These are phyloP conservation scores for Zosterops hypoxanthus DNA, from an alignment of 2,113 vertebrate genomes.

Conservation along the genomic window DNA sequence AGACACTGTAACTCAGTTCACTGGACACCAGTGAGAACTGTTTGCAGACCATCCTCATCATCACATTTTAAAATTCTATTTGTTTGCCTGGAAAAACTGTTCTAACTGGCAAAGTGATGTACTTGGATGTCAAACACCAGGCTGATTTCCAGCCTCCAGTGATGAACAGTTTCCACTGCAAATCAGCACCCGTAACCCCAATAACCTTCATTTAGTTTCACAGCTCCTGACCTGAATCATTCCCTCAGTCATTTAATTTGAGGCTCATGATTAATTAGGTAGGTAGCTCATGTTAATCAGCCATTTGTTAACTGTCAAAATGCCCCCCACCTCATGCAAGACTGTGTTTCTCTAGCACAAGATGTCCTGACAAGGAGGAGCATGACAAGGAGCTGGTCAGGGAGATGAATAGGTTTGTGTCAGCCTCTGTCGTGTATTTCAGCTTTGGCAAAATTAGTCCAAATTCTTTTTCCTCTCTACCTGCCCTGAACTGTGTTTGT, in stretches of 20 bases:
- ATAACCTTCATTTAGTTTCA: constrained; percentile 15
- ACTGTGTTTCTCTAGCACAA: background rate
- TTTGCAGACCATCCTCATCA: background rate
- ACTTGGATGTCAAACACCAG: background rate
- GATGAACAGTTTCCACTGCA: background rate
- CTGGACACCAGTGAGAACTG: background rate
- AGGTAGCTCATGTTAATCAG: constrained; percentile 27
- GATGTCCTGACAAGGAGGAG: constrained; percentile 4
- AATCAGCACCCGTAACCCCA: accelerated
- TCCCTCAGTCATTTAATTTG: constrained; percentile 14
- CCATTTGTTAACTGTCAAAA: constrained; percentile 49
- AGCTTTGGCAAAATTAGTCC: constrained; percentile 27
- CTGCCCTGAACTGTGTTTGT: constrained; percentile 10
- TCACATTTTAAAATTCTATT: background rate
- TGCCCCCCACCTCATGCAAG: background rate
- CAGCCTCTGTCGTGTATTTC: background rate
- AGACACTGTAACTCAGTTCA: background rate
- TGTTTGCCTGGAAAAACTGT: background rate
- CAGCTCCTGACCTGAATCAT: background rate
- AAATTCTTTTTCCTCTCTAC: background rate
- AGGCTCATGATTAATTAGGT: constrained; percentile 49
- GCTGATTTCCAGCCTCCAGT: background rate
- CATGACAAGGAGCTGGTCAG: background rate
- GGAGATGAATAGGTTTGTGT: background rate
- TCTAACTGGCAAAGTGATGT: background rate